These are phyloP conservation scores for Stenoptilia bipunctidactyla DNA, from an alignment of 2,888 invertebrate genomes.

Conservation along the genomic window DNA sequence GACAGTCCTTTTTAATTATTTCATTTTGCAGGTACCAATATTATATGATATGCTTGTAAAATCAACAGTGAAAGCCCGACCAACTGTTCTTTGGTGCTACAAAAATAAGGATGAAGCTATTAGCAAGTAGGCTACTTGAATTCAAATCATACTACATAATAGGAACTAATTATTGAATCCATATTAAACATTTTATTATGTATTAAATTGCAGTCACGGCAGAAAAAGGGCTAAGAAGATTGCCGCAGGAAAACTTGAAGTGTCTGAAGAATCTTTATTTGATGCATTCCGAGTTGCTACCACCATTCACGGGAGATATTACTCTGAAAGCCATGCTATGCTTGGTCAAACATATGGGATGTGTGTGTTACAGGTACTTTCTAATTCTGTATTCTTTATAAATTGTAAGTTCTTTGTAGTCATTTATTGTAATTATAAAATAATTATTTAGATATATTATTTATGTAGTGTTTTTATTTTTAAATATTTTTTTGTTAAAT, in stretches of 20 bases:
- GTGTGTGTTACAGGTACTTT: conserved; percentile 87
- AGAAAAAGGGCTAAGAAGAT: conserved; percentile 96
- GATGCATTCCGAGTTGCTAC: conserved; percentile 96
- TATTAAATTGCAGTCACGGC: conserved; percentile 76
- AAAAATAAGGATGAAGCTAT: conserved; percentile 93
- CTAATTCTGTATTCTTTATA: not conserved
- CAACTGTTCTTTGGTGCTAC: conserved; percentile 98
- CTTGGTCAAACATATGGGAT: conserved; percentile 97
- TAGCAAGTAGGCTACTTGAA: conserved; percentile 73
- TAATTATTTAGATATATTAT: too few relatives aligned
- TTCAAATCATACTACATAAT: too few relatives aligned
- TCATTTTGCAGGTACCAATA: conserved; percentile 83
- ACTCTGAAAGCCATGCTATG: conserved; percentile 97
- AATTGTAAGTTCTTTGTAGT: not conserved
- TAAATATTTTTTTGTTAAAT: too few relatives aligned
- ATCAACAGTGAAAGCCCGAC: conserved; percentile 91
- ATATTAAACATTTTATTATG: not conserved
- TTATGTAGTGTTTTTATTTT: too few relatives aligned
- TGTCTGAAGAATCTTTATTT: conserved; percentile 96
- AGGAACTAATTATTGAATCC: too few relatives aligned
- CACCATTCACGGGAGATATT: conserved; percentile 96
- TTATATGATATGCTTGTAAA: conserved; percentile 98
- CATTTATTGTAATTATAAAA: too few relatives aligned
- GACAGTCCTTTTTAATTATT: too few relatives aligned
- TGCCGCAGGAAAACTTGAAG: conserved; percentile 87